Evolutionary conservation across 2,888 invertebrate species (phyloP).

Genomic region (Drosophila stalkeri): DNA sequence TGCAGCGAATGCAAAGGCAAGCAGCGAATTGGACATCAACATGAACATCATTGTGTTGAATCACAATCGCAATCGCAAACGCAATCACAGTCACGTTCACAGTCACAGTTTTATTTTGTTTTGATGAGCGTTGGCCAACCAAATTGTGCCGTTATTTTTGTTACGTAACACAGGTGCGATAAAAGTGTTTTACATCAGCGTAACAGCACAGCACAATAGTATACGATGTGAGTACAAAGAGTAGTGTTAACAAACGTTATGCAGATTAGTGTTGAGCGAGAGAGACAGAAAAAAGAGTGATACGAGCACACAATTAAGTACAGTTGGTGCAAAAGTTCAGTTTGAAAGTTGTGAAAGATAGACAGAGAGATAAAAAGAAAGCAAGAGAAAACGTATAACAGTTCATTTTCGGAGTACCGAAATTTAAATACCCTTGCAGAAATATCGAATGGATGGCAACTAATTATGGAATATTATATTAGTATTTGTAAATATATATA

Average conservation of each 20-base stretch:
- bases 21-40: slow-evolving; percentile 38
- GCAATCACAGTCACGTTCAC: slow-evolving; percentile 35
- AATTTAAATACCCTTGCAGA: slow-evolving; percentile 12
- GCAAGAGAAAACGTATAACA: slow-evolving; percentile 34
- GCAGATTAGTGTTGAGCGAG: slow-evolving; percentile 53
- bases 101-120: slow-evolving; percentile 35
- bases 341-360: slow-evolving; percentile 38
- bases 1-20: slow-evolving; percentile 51
- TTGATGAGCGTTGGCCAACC: slow-evolving; percentile 46
- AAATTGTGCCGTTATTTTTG: slow-evolving; percentile 44
- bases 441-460: background rate
- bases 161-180: slow-evolving; percentile 31
- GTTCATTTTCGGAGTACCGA: slow-evolving; percentile 14
- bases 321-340: slow-evolving; percentile 61
- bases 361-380: slow-evolving; percentile 37
- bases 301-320: slow-evolving; percentile 60
- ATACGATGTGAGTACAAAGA: slow-evolving; percentile 28
- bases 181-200: slow-evolving; percentile 46
- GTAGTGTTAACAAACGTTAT: slow-evolving; percentile 38
- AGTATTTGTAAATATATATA: background rate
- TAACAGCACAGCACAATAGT: slow-evolving; percentile 28
- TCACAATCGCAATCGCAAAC: slow-evolving; percentile 24
- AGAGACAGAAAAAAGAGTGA: slow-evolving; percentile 39
- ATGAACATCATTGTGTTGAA: slow-evolving; percentile 34
- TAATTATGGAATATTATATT: background rate